These are phyloP conservation scores for Rhynchonycteris naso DNA, from an alignment of 2,797 vertebrate genomes.

Conservation along the genomic window DNA sequence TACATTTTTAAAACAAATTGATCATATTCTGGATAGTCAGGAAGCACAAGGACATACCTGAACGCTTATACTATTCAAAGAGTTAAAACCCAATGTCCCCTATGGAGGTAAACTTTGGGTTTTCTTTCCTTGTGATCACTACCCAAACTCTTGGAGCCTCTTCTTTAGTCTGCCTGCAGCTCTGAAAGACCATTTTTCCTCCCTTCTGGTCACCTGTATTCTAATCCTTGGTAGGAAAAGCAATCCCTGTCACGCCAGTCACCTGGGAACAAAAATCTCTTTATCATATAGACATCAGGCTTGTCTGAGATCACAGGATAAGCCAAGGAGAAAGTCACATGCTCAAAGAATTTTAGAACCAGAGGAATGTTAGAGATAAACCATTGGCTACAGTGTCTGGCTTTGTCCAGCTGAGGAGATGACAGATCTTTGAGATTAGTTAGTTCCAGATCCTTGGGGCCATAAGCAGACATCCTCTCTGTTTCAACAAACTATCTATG, in stretches of 20 bases:
- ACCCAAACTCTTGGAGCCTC: not conserved
- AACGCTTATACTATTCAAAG: too few relatives aligned
- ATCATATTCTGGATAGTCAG: too few relatives aligned
- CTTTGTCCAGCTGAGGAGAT: not conserved
- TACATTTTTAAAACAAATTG: too few relatives aligned
- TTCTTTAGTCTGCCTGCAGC: not conserved
- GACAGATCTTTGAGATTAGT: not conserved
- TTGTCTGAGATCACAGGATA: not conserved
- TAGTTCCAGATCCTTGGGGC: not conserved
- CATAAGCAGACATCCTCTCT: not conserved
- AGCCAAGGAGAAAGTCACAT: not conserved
- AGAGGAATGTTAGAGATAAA: not conserved
- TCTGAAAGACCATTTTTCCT: not conserved
- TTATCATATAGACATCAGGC: not conserved
- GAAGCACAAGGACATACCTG: too few relatives aligned
- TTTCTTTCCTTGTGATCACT: not conserved
- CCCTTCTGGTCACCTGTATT: not conserved
- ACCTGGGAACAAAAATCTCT: not conserved
- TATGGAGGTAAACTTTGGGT: not conserved
- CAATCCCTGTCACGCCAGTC: not conserved
- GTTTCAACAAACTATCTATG: not conserved
- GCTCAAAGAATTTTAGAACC: slow-evolving; percentile 16
- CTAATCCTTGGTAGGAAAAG: not conserved
- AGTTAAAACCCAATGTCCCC: not conserved
- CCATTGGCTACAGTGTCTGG: not conserved